These are phyloP conservation scores for Pelecanoides urinatrix DNA, from an alignment of 2,113 vertebrate genomes.

Conservation along the genomic window DNA sequence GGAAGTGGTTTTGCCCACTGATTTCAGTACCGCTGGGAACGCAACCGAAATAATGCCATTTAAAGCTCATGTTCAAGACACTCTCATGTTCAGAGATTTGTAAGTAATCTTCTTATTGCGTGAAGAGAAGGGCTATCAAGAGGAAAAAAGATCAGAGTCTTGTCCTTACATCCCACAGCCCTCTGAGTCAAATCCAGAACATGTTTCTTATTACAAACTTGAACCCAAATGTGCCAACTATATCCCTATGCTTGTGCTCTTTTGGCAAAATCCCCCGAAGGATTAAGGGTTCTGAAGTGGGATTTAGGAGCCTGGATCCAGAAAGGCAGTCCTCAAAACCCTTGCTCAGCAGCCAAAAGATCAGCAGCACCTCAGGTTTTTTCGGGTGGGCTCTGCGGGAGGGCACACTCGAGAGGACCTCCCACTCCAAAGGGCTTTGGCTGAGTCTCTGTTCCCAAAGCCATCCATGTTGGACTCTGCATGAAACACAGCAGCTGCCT, in stretches of 20 bases:
- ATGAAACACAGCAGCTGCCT: neutral
- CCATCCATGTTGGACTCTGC: neutral
- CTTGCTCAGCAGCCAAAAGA: neutral
- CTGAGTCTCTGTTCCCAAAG: neutral
- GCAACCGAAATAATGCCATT: neutral
- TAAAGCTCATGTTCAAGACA: conserved; percentile 2
- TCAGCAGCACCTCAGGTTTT: neutral
- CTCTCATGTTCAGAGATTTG: neutral
- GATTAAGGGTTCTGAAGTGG: neutral
- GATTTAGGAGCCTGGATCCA: neutral
- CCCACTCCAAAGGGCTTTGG: neutral
- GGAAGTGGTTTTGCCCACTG: conserved; percentile 45
- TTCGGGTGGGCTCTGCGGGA: rapidly evolving
- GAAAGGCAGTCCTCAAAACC: neutral
- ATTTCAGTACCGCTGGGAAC: neutral
- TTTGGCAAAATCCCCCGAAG: neutral
- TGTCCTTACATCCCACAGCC: neutral
- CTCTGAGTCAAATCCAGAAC: neutral
- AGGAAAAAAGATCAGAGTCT: neutral
- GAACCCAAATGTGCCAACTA: neutral
- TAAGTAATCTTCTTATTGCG: neutral
- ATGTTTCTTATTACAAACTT: neutral
- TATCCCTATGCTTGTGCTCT: neutral
- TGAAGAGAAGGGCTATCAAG: neutral
- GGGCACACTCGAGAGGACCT: rapidly evolving